These are phyloP conservation scores for Atherinomorus stipes DNA, from an alignment of 2,113 vertebrate species.

Conservation along the genomic window DNA sequence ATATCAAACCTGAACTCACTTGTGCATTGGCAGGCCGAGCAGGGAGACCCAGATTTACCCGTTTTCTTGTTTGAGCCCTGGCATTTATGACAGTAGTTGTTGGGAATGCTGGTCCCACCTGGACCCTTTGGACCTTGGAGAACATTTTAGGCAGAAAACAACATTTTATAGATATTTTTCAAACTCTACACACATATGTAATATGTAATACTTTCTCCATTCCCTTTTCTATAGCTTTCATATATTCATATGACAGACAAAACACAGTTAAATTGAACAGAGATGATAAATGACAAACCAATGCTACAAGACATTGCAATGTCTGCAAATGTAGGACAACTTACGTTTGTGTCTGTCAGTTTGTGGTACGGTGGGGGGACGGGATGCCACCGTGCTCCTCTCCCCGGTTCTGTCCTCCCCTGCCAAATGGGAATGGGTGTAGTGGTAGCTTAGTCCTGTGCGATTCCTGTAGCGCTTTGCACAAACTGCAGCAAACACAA, in stretches of 20 bases:
- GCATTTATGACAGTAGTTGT: slow-evolving; percentile 98
- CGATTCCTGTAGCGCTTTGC: slow-evolving; percentile 98
- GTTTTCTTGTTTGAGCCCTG: slow-evolving; percentile 93
- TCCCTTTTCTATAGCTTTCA: neutral
- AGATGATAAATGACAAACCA: neutral
- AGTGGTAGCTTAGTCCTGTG: slow-evolving; percentile 96
- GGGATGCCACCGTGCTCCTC: slow-evolving; percentile 85
- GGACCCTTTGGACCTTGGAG: slow-evolving; percentile 92
- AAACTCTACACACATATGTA: no score
- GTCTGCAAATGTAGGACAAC: neutral
- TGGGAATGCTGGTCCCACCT: slow-evolving; percentile 90
- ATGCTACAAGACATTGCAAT: neutral
- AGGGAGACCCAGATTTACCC: slow-evolving; percentile 89
- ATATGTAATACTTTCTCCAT: neutral
- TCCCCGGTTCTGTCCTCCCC: slow-evolving; percentile 90
- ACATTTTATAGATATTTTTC: neutral
- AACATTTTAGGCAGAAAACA: neutral
- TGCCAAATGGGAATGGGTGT: slow-evolving; percentile 93
- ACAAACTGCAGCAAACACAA: slow-evolving; percentile 84
- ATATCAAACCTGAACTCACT: slow-evolving; percentile 83
- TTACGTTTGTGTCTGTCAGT: slow-evolving; percentile 94
- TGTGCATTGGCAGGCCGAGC: slow-evolving; percentile 92
- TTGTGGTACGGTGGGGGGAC: slow-evolving; percentile 85
- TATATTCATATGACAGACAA: no score
- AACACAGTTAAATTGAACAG: no score